These are phyloP conservation scores for Darevskia nairensis DNA, from an alignment of 2,797 vertebrate genomes.

Conservation along the genomic window DNA sequence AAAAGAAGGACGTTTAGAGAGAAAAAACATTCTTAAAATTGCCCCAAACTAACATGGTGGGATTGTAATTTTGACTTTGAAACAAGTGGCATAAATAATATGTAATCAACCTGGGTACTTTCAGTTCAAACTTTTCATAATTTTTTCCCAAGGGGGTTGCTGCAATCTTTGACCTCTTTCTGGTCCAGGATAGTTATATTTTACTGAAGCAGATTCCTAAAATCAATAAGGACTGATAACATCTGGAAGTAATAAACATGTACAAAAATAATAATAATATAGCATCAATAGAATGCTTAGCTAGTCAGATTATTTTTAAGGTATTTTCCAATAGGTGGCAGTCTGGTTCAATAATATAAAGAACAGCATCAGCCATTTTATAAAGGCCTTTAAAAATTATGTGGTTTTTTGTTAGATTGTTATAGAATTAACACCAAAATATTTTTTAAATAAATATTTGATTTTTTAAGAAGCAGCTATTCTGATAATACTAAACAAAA, in stretches of 20 bases:
- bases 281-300: neutral
- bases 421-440: neutral
- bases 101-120: too few relatives aligned
- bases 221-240: too few relatives aligned
- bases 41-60: too few relatives aligned
- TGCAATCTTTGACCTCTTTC: too few relatives aligned
- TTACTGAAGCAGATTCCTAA: too few relatives aligned
- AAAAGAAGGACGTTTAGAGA: too few relatives aligned
- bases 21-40: too few relatives aligned
- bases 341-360: slow-evolving; percentile 78
- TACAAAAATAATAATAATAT: neutral
- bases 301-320: neutral
- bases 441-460: slow-evolving; percentile 18
- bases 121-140: too few relatives aligned
- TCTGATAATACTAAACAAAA: neutral
- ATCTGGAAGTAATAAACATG: neutral
- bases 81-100: too few relatives aligned
- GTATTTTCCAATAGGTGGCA: slow-evolving; percentile 81
- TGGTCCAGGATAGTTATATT: neutral
- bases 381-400: slow-evolving; percentile 53
- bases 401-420: slow-evolving; percentile 21
- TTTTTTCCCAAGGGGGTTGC: too few relatives aligned
- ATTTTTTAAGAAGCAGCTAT: slow-evolving; percentile 27
- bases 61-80: too few relatives aligned
- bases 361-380: slow-evolving; percentile 74